Conservation (phyloP, 2,113 vertebrate genomes). For the Phylloscopus whistleri region DNA sequence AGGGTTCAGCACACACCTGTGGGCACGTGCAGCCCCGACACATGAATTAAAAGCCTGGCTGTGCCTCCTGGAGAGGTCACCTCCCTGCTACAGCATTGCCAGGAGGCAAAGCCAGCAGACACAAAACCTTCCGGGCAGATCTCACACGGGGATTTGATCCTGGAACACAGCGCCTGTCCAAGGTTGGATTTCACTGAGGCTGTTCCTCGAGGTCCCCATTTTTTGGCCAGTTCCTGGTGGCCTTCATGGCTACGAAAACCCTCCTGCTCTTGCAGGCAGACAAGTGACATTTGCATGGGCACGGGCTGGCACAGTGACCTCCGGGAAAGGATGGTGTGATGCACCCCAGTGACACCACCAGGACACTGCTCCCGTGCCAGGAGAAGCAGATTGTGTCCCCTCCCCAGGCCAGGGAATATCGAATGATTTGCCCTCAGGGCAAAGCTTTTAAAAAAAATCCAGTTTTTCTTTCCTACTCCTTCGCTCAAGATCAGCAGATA, state of each 20-base stretch:
- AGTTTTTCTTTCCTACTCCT: background rate
- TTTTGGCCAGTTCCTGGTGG: background rate
- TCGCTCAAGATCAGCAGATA: background rate
- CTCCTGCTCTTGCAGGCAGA: background rate
- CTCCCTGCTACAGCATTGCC: background rate
- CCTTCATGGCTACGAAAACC: background rate
- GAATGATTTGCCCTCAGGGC: background rate
- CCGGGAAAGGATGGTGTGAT: fast-evolving
- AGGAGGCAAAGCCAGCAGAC: background rate
- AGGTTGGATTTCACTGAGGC: background rate
- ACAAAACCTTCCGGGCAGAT: background rate
- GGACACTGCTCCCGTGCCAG: background rate
- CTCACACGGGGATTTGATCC: background rate
- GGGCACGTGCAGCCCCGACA: background rate
- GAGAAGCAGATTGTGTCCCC: background rate
- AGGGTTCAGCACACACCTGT: background rate
- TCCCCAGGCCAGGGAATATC: background rate
- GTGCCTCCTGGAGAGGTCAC: background rate
- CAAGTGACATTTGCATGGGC: background rate
- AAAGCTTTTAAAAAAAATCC: background rate
- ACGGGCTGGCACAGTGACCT: background rate
- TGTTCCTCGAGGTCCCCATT: background rate
- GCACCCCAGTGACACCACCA: fast-evolving
- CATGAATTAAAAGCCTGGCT: background rate
- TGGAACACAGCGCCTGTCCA: fast-evolving